Conservation (phyloP, 2,797 vertebrate species). For the Cygnus olor region DNA sequence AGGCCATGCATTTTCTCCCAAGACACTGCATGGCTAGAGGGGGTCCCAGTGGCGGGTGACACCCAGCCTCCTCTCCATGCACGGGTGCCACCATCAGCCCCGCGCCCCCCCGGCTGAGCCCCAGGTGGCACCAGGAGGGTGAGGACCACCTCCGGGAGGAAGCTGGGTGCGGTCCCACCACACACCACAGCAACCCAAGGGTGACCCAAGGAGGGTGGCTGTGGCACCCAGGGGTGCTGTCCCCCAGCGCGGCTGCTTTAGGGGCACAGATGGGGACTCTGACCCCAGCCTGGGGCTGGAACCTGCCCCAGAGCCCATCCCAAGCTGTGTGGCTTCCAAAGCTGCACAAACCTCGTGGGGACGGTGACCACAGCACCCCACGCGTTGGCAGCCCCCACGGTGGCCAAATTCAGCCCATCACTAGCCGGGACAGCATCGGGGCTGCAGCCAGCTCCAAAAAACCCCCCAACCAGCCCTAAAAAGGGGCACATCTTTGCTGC, state of each 20-base stretch:
- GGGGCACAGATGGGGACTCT: not conserved
- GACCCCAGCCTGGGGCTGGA: not conserved
- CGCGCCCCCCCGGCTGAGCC: not conserved
- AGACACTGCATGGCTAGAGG: rapidly evolving
- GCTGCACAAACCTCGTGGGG: rapidly evolving
- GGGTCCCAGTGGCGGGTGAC: not conserved
- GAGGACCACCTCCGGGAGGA: not conserved
- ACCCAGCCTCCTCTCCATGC: not conserved
- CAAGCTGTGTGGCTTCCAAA: not conserved
- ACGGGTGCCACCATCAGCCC: rapidly evolving
- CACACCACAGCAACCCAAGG: rapidly evolving
- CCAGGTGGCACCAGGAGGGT: rapidly evolving
- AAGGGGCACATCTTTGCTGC: not conserved
- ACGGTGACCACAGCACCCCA: rapidly evolving
- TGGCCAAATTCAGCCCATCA: not conserved
- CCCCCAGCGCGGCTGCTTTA: not conserved
- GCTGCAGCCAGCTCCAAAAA: not conserved
- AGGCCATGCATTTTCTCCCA: not conserved
- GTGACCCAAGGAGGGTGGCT: not conserved
- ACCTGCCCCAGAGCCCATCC: rapidly evolving
- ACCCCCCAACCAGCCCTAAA: not conserved
- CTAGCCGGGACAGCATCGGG: rapidly evolving
- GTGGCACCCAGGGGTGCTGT: not conserved
- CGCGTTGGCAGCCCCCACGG: too few relatives aligned
- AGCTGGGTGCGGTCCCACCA: not conserved